Base-by-base conservation (phyloP, 2,113 vertebrate species). In the Psophia crepitans region DNA sequence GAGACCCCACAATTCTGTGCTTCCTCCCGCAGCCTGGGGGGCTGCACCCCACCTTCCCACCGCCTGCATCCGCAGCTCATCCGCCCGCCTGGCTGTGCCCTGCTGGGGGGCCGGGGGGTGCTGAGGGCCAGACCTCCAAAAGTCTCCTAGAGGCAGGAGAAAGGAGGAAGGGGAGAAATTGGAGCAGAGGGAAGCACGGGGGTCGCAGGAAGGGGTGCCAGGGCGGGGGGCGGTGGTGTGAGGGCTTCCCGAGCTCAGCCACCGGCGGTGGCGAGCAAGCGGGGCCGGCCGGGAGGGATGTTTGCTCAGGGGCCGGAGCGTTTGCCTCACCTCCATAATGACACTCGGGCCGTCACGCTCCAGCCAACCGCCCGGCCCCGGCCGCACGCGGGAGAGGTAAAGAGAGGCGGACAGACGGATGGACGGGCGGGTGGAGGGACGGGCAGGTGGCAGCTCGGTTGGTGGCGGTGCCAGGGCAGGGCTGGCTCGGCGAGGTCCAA, bases 191-290 rank as follows among this genome's bases (percentile, higher is more conserved):
- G 8, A 56, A 70, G 44, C 63, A 39, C 0, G 3, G 26, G 57
- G 27, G 56, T n/a, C 49, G 28, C 13, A 1, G 4, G 2, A 56
- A 46, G 9, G 8, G 32, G 32, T 49, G 32, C 9, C 28, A 39
- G 46, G 4, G 3, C 0, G 0, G 14, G 21, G 9, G 12, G 23
- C 20, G 32, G 14, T 23, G 20, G 20, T 12, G 58, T 3, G 3
- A 46, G 44, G n/a, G 64, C 46, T 78, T 44, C 44, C 51, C 8
- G 0, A 57, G 51, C 56, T 57, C 24, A 10, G n/a, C 49, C 24
- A 5, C 14, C 61, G 39, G 28, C 2, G 0, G 23, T 0, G 4
- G 56, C 1, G 13, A 43, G 33, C 0, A 11, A 75, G 44, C 2
- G 1, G 51, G 46, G 20, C 32, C 5, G 5, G 39, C 46, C 53